A percentile compares a stretch with the other conserved stretches of the same genome.
These are phyloP conservation scores for Palythoa heliodiscus DNA, from an alignment of 92 coral and sea anemone genomes.

Conservation along the genomic window DNA sequence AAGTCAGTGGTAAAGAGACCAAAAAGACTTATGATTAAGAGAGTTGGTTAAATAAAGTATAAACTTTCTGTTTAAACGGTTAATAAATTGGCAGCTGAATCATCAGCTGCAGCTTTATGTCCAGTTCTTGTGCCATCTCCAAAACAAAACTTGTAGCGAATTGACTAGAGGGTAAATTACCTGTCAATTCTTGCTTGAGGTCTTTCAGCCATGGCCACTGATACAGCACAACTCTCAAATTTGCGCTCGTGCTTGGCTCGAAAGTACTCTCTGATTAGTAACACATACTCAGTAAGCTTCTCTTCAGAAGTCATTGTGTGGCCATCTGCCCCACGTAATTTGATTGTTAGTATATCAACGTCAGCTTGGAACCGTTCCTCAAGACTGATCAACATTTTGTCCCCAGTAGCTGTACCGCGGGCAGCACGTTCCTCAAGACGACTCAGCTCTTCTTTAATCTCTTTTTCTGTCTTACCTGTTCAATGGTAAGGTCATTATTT, in stretches of 20 bases:
- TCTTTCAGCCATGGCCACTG: slow-evolving; percentile 88
- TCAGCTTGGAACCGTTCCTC: slow-evolving; percentile 85
- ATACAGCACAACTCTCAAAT: slow-evolving; percentile 70
- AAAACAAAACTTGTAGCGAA: no score
- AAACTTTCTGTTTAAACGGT: no score
- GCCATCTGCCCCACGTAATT: slow-evolving; percentile 76
- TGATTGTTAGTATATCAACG: slow-evolving; percentile 64
- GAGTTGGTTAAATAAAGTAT: no score
- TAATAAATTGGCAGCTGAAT: no score
- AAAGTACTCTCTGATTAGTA: slow-evolving; percentile 75
- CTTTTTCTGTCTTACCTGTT: slow-evolving; percentile 80
- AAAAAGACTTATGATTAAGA: no score
- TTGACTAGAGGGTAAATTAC: slow-evolving; percentile 13
- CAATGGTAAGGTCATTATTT: not conserved
- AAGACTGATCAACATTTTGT: slow-evolving; percentile 66
- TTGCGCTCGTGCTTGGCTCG: slow-evolving; percentile 78
- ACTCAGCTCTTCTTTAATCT: slow-evolving; percentile 70
- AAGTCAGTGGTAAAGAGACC: no score
- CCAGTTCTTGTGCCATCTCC: no score
- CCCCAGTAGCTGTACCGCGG: slow-evolving; percentile 74
- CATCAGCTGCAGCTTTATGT: no score
- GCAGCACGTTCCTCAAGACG: slow-evolving; percentile 62
- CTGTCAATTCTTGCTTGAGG: slow-evolving; percentile 62
- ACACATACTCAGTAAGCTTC: slow-evolving; percentile 78
- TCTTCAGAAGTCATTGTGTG: slow-evolving; percentile 83